These are phyloP conservation scores for Dorcus parallelipipedus DNA, from an alignment of 2,888 invertebrate species.

Conservation along the genomic window DNA sequence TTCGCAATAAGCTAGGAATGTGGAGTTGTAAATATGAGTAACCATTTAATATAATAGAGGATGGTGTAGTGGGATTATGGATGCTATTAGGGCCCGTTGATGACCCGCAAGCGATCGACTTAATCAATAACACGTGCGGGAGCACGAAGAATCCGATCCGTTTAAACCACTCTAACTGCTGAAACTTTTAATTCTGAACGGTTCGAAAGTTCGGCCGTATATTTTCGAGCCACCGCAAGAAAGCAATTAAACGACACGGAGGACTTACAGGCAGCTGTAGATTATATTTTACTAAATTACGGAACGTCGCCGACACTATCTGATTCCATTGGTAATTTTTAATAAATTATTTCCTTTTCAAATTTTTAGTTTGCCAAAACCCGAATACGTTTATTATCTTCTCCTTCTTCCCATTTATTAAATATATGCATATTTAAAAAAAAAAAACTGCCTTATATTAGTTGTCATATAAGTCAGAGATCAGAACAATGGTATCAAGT, in stretches of 20 bases:
- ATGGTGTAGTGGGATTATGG: background rate
- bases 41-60: conserved; percentile 43
- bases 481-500: no score
- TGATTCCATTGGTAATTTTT: no score
- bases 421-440: no score
- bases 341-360: no score
- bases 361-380: no score
- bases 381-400: no score
- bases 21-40: conserved; percentile 47
- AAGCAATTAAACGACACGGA: conserved; percentile 1
- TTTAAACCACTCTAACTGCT: background rate
- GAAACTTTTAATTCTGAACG: background rate
- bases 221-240: background rate
- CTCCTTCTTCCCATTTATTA: no score
- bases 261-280: background rate
- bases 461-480: no score
- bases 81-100: no score
- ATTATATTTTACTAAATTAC: background rate
- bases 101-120: no score
- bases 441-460: no score
- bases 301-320: background rate
- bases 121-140: background rate
- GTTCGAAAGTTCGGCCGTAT: no score
- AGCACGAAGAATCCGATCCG: background rate
- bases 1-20: conserved; percentile 52